These are phyloP conservation scores for Peromyscus aztecus DNA, from an alignment of 2,797 vertebrate species.

Conservation along the genomic window DNA sequence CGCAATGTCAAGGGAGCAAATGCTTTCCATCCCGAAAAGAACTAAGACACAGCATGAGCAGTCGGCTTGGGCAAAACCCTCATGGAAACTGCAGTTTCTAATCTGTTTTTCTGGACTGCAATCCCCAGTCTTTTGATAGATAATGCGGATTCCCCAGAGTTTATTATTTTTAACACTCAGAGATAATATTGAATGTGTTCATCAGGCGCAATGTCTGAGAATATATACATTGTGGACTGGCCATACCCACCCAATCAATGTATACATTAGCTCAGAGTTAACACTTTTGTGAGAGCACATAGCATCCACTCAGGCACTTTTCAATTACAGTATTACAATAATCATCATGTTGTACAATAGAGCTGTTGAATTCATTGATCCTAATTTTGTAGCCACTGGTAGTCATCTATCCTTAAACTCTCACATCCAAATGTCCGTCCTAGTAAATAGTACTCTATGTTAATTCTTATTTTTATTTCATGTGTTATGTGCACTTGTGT, in stretches of 20 bases:
- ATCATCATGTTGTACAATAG: background rate
- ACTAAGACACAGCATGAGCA: background rate
- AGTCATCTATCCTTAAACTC: background rate
- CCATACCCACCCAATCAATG: background rate
- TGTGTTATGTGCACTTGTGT: no score
- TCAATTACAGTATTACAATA: background rate
- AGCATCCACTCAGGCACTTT: background rate
- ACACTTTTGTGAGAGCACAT: background rate
- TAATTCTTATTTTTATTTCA: background rate
- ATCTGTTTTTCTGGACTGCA: background rate
- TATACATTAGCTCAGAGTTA: background rate
- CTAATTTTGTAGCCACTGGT: background rate
- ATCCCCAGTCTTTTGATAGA: background rate
- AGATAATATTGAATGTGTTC: background rate
- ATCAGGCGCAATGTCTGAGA: background rate
- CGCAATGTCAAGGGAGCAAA: background rate
- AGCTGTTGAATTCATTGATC: background rate
- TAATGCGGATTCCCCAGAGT: background rate
- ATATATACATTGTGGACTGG: background rate
- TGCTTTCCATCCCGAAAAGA: background rate
- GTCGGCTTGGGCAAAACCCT: background rate
- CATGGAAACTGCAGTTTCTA: background rate
- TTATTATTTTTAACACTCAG: background rate
- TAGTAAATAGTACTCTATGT: background rate
- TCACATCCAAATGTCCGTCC: background rate